Conservation (phyloP, 2,888 invertebrate genomes). For the Leptopilina syphax region DNA sequence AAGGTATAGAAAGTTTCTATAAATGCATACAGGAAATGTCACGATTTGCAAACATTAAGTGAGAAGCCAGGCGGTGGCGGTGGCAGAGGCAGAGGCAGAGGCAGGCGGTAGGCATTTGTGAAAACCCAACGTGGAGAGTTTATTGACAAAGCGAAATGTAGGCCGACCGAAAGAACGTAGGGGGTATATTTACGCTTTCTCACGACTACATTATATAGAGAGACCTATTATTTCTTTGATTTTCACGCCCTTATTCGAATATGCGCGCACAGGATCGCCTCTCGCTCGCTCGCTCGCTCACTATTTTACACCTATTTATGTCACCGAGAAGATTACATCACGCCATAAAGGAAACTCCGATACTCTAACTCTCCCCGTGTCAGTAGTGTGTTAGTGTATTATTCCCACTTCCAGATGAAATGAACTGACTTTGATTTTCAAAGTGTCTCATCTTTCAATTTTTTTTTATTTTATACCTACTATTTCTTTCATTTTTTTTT, state of each 20-base stretch:
- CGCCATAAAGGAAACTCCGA: constrained; percentile 32
- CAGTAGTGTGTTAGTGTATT: too few species aligned
- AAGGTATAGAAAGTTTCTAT: constrained; percentile 35
- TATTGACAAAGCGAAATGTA: constrained; percentile 51
- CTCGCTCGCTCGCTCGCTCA: not conserved
- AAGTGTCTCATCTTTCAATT: constrained; percentile 19
- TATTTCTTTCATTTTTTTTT: too few species aligned
- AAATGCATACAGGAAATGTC: constrained; percentile 49
- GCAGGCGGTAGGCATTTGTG: constrained; percentile 10
- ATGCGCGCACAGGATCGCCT: constrained; percentile 31
- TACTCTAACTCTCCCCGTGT: not conserved
- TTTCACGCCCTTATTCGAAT: constrained; percentile 40
- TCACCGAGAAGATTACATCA: constrained; percentile 38
- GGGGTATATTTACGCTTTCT: constrained; percentile 48
- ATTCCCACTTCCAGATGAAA: constrained; percentile 1
- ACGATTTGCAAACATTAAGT: constrained; percentile 52
- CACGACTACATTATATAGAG: constrained; percentile 3
- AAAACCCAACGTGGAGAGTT: constrained; percentile 47
- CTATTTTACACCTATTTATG: constrained; percentile 39
- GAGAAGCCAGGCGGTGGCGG: constrained; percentile 26
- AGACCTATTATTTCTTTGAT: constrained; percentile 39
- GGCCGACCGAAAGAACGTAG: constrained; percentile 51
- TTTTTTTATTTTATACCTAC: not conserved
- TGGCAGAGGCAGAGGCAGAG: too few species aligned
- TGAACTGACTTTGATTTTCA: not conserved